A percentile compares a stretch with the other conserved stretches of the same genome.
Evolutionary conservation across 2,888 invertebrate genomes (phyloP).

Genomic region (Oeneis ivallda): DNA sequence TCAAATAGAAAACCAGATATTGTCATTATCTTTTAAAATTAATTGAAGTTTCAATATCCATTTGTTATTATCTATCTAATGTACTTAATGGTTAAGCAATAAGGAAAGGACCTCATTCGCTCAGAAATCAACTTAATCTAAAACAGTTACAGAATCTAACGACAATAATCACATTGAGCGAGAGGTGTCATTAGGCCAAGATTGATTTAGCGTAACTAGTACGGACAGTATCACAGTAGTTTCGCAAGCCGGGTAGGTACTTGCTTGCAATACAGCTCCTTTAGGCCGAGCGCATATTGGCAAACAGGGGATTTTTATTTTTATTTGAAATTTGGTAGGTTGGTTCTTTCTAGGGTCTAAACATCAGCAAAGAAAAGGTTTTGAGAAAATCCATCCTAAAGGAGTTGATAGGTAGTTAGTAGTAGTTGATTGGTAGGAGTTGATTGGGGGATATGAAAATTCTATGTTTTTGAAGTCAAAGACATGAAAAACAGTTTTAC

Average conservation of each 20-base stretch:
- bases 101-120: conserved; percentile 20
- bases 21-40: conserved; percentile 1
- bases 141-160: conserved; percentile 47
- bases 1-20: background rate
- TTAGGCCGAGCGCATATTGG: conserved; percentile 48
- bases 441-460: too few relatives aligned
- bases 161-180: conserved; percentile 44
- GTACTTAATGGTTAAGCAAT: conserved; percentile 11
- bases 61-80: background rate
- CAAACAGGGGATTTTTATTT: conserved; percentile 17
- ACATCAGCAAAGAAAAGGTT: too few relatives aligned
- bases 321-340: too few relatives aligned
- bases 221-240: conserved; percentile 52
- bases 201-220: conserved; percentile 71
- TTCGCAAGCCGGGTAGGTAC: conserved; percentile 43
- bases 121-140: conserved; percentile 35
- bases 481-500: too few relatives aligned
- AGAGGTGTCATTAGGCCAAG: conserved; percentile 63
- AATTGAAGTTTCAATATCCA: too few relatives aligned
- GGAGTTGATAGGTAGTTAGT: too few relatives aligned
- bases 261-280: conserved; percentile 43
- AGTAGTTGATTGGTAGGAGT: too few relatives aligned
- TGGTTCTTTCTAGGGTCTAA: too few relatives aligned
- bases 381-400: too few relatives aligned
- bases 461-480: too few relatives aligned